Conservation (phyloP, 2,797 vertebrate genomes). For the Anabacerthia variegaticeps region DNA sequence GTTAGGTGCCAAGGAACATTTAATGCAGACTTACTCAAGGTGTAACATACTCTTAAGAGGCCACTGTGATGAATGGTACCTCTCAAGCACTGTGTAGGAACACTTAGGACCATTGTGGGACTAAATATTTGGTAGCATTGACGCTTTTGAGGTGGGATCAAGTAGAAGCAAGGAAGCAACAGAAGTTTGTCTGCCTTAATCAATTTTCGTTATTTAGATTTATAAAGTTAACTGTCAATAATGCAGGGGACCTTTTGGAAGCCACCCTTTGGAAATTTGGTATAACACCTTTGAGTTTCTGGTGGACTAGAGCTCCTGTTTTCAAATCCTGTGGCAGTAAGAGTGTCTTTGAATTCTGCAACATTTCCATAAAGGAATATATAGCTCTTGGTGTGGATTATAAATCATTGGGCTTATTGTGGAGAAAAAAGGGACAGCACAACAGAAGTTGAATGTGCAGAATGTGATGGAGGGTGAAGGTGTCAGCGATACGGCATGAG, state of each 20-base stretch:
- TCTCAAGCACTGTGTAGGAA: background rate
- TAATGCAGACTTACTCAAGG: background rate
- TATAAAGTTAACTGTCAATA: background rate
- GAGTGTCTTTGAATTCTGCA: background rate
- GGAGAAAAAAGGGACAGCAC: background rate
- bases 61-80: background rate
- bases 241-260: background rate
- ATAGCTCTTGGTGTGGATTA: background rate
- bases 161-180: background rate
- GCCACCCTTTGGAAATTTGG: background rate
- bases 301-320: background rate
- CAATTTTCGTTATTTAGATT: background rate
- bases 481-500: background rate
- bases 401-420: background rate
- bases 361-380: background rate
- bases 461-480: background rate
- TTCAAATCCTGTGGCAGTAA: background rate
- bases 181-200: background rate
- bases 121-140: background rate
- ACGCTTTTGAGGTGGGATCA: background rate
- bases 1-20: background rate
- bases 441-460: background rate
- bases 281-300: background rate
- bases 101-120: background rate
- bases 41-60: background rate